Conservation (phyloP, 2,113 vertebrate genomes). For the Calidris pugnax region DNA sequence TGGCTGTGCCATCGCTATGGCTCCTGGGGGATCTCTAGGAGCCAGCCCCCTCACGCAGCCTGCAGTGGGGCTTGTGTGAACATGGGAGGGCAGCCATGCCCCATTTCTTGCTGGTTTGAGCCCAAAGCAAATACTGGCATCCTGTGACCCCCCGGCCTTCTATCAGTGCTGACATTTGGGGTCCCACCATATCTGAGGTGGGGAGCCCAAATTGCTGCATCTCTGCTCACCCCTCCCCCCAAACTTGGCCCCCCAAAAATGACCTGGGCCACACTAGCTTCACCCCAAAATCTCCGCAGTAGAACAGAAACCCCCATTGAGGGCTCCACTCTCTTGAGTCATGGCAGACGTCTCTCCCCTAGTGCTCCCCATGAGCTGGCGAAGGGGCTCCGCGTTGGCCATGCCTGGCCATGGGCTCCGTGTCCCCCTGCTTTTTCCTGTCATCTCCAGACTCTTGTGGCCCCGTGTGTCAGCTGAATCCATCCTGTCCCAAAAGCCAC, state of each 20-base stretch:
- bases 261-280: fast-evolving
- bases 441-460: fast-evolving
- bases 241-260: not conserved
- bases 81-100: not conserved
- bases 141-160: not conserved
- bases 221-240: not conserved
- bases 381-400: fast-evolving
- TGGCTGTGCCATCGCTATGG: fast-evolving
- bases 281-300: not conserved
- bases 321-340: not conserved
- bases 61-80: fast-evolving
- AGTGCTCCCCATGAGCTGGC: not conserved
- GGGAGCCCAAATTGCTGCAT: not conserved
- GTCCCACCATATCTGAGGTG: not conserved
- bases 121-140: not conserved
- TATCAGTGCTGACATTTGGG: not conserved
- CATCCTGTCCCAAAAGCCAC: not conserved
- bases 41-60: not conserved
- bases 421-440: not conserved
- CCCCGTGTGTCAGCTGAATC: fast-evolving
- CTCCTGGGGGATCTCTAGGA: not conserved
- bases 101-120: not conserved
- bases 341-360: fast-evolving
- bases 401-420: not conserved
- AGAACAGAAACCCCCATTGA: not conserved